Evolutionary conservation across 2,113 vertebrate genomes (phyloP).

Genomic region (Zosterops borbonicus): DNA sequence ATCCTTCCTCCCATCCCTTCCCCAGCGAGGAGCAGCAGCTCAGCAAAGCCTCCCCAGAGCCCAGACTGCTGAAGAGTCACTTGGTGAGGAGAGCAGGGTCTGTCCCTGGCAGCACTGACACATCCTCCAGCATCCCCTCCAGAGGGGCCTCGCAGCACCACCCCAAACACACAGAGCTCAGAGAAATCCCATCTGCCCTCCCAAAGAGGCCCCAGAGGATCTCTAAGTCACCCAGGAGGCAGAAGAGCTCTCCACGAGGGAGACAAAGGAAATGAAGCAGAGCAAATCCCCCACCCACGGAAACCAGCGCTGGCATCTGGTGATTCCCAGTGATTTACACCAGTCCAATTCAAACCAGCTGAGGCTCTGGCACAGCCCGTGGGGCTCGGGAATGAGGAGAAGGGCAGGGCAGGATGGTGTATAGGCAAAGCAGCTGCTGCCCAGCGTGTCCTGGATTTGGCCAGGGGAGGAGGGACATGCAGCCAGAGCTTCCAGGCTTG

Average conservation of each 20-base stretch:
- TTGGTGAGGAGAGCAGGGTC: neutral
- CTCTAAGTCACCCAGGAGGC: neutral
- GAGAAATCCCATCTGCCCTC: neutral
- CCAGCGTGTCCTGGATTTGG: neutral
- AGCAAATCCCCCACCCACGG: neutral
- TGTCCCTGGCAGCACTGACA: neutral
- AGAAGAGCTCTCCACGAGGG: neutral
- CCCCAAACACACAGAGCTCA: neutral
- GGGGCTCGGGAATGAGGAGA: neutral
- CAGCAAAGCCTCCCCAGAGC: neutral
- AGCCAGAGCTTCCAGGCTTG: neutral
- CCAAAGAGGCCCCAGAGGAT: neutral
- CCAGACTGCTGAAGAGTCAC: neutral
- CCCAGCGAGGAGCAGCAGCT: neutral
- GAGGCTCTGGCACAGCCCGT: neutral
- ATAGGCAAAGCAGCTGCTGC: neutral
- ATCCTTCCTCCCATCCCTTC: neutral
- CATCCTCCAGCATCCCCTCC: neutral
- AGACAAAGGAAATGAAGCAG: neutral
- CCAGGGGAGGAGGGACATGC: neutral
- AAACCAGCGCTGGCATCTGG: neutral
- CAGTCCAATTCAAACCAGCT: slow-evolving; percentile 9
- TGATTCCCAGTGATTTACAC: neutral
- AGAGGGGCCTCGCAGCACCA: neutral
- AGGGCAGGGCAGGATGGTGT: neutral